These are phyloP conservation scores for Ptychobarbus kaznakovi DNA, from an alignment of 2,797 vertebrate species.

Conservation along the genomic window DNA sequence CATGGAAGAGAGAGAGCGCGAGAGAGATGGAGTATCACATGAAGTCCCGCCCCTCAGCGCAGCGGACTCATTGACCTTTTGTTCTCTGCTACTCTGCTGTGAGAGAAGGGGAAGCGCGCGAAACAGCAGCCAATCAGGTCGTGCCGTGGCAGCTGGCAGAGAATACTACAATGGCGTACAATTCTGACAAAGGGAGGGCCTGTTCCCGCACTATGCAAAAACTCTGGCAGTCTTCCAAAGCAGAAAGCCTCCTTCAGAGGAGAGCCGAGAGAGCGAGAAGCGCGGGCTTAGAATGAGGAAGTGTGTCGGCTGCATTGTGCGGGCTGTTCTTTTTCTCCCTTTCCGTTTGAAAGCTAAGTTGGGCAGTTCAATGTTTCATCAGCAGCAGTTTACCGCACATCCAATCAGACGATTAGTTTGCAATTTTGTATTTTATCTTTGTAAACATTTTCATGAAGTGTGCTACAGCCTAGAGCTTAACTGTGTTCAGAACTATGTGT, in stretches of 20 bases:
- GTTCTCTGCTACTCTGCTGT: conserved; percentile 51
- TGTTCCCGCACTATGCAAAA: conserved; percentile 61
- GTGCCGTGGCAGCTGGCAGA: conserved; percentile 40
- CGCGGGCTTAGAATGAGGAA: conserved; percentile 1
- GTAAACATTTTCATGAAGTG: not conserved
- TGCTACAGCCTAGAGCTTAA: not conserved
- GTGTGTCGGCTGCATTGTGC: conserved; percentile 7
- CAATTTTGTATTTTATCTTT: not conserved
- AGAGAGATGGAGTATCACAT: conserved; percentile 18
- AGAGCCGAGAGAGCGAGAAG: conserved; percentile 25
- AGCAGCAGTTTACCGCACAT: conserved; percentile 21
- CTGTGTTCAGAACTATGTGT: not conserved
- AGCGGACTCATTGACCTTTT: conserved; percentile 61
- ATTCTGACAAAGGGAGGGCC: conserved; percentile 62
- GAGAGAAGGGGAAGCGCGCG: conserved; percentile 62
- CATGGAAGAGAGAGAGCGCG: not conserved
- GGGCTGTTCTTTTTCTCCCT: conserved; percentile 1
- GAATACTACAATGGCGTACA: conserved; percentile 50
- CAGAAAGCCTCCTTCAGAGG: conserved; percentile 54
- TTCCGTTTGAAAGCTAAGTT: conserved; percentile 13
- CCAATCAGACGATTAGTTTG: not conserved
- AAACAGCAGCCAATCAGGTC: conserved; percentile 57
- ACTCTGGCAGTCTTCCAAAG: conserved; percentile 56
- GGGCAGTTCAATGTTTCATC: not conserved
- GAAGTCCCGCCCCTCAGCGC: conserved; percentile 27